These are phyloP conservation scores for Ceratoteleas bidentatus DNA, from an alignment of 1,140 invertebrate species.

Conservation along the genomic window DNA sequence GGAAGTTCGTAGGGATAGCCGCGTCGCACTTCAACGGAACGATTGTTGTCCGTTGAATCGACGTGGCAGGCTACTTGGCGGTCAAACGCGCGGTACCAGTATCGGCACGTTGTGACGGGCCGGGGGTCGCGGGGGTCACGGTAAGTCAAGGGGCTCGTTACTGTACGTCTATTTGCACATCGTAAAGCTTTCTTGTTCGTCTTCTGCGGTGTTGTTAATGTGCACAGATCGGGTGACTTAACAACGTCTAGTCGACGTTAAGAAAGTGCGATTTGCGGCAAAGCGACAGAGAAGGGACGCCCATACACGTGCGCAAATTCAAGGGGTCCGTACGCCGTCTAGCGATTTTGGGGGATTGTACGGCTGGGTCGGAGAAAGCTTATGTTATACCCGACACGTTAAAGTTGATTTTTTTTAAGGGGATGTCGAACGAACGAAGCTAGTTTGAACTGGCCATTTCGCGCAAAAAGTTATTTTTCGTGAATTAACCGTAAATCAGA, in stretches of 20 bases:
- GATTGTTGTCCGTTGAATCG: slow-evolving; percentile 10
- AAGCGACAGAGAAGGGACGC: slow-evolving; percentile 81
- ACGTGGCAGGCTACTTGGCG: neutral
- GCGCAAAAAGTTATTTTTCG: no score
- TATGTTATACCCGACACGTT: neutral
- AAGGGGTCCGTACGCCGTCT: slow-evolving; percentile 74
- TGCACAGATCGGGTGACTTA: slow-evolving; percentile 51
- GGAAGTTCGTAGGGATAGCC: slow-evolving; percentile 46
- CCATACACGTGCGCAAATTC: slow-evolving; percentile 79
- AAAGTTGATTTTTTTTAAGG: slow-evolving; percentile 11
- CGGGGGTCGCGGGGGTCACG: neutral
- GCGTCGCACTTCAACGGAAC: slow-evolving; percentile 3
- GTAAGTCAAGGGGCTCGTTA: no score
- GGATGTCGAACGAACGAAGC: no score
- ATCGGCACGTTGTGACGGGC: slow-evolving; percentile 41
- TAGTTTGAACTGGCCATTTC: no score
- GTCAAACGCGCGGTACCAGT: slow-evolving; percentile 29
- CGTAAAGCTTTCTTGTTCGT: neutral
- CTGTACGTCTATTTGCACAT: no score
- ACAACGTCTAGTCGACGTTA: slow-evolving; percentile 53
- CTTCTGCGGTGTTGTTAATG: slow-evolving; percentile 32
- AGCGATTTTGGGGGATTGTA: slow-evolving; percentile 58
- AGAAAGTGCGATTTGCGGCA: slow-evolving; percentile 73
- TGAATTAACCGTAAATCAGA: no score
- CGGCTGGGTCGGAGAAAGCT: neutral